Conservation (phyloP, 2,113 vertebrate genomes). For the Gobiocypris rarus region DNA sequence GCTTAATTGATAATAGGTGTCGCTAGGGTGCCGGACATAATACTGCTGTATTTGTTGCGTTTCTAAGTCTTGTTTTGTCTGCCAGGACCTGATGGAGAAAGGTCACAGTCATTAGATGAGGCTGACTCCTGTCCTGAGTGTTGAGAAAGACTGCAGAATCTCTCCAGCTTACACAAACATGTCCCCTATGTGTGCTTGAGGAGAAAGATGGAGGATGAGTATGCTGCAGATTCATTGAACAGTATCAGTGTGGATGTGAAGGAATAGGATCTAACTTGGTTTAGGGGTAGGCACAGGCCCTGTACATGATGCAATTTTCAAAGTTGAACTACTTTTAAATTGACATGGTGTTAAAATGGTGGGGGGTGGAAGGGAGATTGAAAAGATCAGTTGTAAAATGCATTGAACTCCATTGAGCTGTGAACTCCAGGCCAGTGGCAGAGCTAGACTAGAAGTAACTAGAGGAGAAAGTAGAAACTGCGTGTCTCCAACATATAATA, state of each 20-base stretch:
- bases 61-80: slow-evolving; percentile 40
- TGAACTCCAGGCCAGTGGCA: neutral
- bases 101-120: slow-evolving; percentile 50
- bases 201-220: neutral
- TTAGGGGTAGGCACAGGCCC: neutral
- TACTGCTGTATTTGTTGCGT: slow-evolving; percentile 12
- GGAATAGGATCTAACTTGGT: neutral
- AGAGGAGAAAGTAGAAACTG: neutral
- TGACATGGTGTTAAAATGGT: neutral
- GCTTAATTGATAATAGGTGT: slow-evolving; percentile 26
- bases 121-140: slow-evolving; percentile 25
- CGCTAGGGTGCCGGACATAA: slow-evolving; percentile 25
- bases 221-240: neutral
- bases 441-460: neutral
- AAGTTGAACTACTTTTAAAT: neutral
- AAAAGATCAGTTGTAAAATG: neutral
- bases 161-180: neutral
- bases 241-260: neutral
- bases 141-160: neutral
- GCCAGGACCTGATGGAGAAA: slow-evolving; percentile 28
- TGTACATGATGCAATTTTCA: neutral
- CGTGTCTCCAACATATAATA: neutral
- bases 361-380: neutral
- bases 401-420: no score
- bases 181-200: slow-evolving; percentile 1